These are phyloP conservation scores for Bradypodion pumilum DNA, from an alignment of 2,797 vertebrate genomes.

Conservation along the genomic window DNA sequence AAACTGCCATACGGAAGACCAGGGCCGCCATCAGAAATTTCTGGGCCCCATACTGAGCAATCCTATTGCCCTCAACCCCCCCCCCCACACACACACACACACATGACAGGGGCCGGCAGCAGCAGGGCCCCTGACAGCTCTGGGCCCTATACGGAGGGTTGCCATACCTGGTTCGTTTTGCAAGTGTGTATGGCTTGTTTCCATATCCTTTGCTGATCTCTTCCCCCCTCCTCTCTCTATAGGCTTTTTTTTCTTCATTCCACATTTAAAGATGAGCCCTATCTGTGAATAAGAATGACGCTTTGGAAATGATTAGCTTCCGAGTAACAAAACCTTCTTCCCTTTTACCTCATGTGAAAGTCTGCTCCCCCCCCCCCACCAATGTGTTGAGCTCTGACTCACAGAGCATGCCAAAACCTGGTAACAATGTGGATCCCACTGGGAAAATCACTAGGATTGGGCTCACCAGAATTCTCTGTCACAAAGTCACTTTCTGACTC, in stretches of 20 bases:
- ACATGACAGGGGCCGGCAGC: no score
- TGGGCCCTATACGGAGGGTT: neutral
- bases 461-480: conserved; percentile 72
- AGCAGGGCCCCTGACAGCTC: no score
- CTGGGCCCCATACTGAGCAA: no score
- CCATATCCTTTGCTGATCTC: neutral
- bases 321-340: conserved; percentile 22
- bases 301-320: conserved; percentile 20
- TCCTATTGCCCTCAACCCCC: no score
- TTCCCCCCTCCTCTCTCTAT: no score
- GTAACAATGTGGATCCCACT: conserved; percentile 58
- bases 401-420: conserved; percentile 49
- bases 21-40: no score
- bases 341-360: neutral
- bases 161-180: neutral
- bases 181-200: neutral
- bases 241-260: no score
- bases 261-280: neutral
- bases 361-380: conserved; percentile 41
- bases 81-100: no score
- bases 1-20: neutral
- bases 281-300: neutral
- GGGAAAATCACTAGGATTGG: conserved; percentile 67
- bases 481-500: conserved; percentile 74
- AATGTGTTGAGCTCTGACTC: conserved; percentile 61